These are phyloP conservation scores for Macropus fuliginosus DNA, from an alignment of 2,797 vertebrate species.

Conservation along the genomic window DNA sequence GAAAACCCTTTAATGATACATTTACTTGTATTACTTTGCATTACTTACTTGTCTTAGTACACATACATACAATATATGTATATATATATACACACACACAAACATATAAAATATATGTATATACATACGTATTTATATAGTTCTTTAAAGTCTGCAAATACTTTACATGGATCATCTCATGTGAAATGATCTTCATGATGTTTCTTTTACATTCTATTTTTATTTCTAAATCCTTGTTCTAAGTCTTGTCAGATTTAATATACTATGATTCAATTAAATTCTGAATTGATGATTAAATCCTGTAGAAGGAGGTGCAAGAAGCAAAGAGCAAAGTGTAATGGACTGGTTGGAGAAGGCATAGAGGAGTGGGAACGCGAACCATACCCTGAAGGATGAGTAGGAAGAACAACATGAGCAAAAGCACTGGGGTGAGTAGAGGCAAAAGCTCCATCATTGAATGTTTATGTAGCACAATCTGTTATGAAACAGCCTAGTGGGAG, in stretches of 20 bases:
- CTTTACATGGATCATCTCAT: background rate
- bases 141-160: background rate
- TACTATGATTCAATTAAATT: background rate
- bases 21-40: background rate
- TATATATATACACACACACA: background rate
- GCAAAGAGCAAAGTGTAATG: background rate
- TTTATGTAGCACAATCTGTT: background rate
- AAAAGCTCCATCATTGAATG: background rate
- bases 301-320: background rate
- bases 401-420: background rate
- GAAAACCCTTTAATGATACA: background rate
- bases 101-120: no score
- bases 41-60: background rate
- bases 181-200: background rate
- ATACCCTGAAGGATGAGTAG: background rate
- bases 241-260: background rate
- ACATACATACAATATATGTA: background rate
- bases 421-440: background rate
- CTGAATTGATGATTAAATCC: background rate
- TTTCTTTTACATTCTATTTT: background rate
- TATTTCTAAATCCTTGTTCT: background rate
- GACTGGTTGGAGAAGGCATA: background rate
- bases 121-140: background rate
- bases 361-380: background rate
- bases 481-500: background rate